Percentiles rank a stretch among this genome's conserved stretches.
These are phyloP conservation scores for Agraylea sexmaculata DNA, from an alignment of 1,140 invertebrate genomes.

Conservation along the genomic window DNA sequence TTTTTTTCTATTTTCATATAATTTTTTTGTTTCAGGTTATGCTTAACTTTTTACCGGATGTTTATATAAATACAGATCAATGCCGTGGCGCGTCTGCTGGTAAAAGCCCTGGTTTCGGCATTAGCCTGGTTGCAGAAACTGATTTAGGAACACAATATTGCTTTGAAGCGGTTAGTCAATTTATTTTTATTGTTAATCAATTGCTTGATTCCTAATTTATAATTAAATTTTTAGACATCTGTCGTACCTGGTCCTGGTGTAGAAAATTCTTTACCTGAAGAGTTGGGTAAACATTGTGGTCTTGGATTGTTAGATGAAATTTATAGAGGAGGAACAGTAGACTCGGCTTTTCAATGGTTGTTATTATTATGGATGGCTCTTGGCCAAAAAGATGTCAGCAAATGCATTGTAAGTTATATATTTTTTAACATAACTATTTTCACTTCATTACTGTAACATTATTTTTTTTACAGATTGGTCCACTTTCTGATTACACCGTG, in stretches of 20 bases:
- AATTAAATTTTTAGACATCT: slow-evolving; percentile 31
- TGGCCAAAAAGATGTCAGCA: slow-evolving; percentile 91
- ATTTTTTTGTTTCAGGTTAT: slow-evolving; percentile 43
- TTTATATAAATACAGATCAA: slow-evolving; percentile 92
- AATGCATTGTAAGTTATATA: slow-evolving; percentile 54
- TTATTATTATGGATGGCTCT: slow-evolving; percentile 84
- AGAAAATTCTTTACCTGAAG: slow-evolving; percentile 71
- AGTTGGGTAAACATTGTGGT: slow-evolving; percentile 76
- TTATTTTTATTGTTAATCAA: slow-evolving; percentile 21
- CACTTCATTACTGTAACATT: slow-evolving; percentile 11
- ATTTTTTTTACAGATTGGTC: slow-evolving; percentile 37
- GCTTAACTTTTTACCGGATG: slow-evolving; percentile 85
- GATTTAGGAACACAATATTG: slow-evolving; percentile 71
- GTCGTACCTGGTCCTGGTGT: slow-evolving; percentile 34
- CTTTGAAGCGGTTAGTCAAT: slow-evolving; percentile 47
- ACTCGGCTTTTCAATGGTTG: slow-evolving; percentile 80
- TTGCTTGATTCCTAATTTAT: not conserved
- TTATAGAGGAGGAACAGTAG: slow-evolving; percentile 81
- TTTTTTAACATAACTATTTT: slow-evolving; percentile 40
- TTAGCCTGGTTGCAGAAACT: slow-evolving; percentile 85
- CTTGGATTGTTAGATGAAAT: slow-evolving; percentile 80
- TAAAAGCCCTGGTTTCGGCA: slow-evolving; percentile 83
- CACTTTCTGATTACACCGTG: slow-evolving; percentile 61
- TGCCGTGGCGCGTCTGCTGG: slow-evolving; percentile 73
- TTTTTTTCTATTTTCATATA: slow-evolving; percentile 3